These are phyloP conservation scores for Heteronetta atricapilla DNA, from an alignment of 2,113 vertebrate species.

Conservation along the genomic window DNA sequence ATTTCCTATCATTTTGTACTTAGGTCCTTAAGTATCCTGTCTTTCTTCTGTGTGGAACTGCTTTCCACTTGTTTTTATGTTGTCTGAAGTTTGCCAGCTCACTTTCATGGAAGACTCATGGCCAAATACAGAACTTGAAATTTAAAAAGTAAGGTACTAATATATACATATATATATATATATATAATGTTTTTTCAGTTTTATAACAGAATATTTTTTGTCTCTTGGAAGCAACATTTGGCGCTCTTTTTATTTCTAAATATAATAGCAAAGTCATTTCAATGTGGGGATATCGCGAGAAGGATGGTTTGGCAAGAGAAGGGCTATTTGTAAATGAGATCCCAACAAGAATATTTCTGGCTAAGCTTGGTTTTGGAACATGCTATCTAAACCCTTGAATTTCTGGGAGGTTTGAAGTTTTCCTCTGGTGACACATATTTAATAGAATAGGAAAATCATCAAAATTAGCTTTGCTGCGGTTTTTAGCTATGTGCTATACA, in stretches of 20 bases:
- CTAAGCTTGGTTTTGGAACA: constrained; percentile 61
- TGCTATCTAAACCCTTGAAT: constrained; percentile 59
- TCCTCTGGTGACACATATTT: constrained; percentile 63
- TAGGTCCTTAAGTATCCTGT: not conserved
- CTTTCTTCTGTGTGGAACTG: not conserved
- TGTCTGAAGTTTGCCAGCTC: not conserved
- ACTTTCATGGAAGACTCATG: not conserved
- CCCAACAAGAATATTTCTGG: constrained; percentile 64
- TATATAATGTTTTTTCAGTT: not conserved
- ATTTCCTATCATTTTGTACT: not conserved
- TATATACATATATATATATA: not conserved
- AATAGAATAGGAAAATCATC: constrained; percentile 33
- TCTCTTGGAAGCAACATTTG: not conserved
- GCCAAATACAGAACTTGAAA: not conserved
- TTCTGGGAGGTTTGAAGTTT: constrained; percentile 63
- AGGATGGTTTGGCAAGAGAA: constrained; percentile 68
- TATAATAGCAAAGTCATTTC: constrained; percentile 40
- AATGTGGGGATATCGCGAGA: constrained; percentile 55
- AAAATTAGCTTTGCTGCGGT: not conserved
- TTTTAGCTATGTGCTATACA: not conserved
- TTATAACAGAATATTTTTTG: not conserved
- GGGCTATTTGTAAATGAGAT: constrained; percentile 67
- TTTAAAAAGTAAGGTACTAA: not conserved
- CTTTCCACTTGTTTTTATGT: not conserved
- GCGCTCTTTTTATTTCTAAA: constrained; percentile 52